A percentile compares a stretch with the other conserved stretches of the same genome.
These are phyloP conservation scores for Jaculus jaculus DNA, from an alignment of 2,113 vertebrate species.

Conservation along the genomic window DNA sequence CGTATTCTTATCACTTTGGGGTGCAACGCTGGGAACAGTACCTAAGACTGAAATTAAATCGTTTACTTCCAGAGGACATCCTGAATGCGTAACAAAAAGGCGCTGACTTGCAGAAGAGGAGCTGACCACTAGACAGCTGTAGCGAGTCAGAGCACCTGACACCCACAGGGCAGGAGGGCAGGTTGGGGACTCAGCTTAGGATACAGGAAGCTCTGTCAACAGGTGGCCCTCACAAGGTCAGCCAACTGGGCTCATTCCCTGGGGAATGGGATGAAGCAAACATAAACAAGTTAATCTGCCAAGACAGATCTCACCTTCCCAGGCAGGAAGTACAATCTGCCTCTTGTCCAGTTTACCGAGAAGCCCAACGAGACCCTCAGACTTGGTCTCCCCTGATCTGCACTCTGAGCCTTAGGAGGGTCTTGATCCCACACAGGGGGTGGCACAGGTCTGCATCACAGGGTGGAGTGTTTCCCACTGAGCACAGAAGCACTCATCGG, in stretches of 20 bases:
- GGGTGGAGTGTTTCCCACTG: not conserved
- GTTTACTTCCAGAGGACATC: not conserved
- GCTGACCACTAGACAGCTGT: not conserved
- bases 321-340: conserved; percentile 5
- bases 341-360: not conserved
- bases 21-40: not conserved
- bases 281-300: conserved; percentile 29
- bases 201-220: conserved; percentile 42
- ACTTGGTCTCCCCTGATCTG: not conserved
- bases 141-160: not conserved
- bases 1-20: not conserved
- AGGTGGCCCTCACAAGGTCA: conserved; percentile 37
- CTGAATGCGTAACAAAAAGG: not conserved
- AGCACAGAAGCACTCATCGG: not conserved
- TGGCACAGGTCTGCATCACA: not conserved
- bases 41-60: not conserved
- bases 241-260: conserved; percentile 38
- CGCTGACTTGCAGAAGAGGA: not conserved
- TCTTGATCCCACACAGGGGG: not conserved
- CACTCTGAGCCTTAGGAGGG: not conserved
- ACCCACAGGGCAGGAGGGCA: not conserved
- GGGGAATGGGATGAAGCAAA: conserved; percentile 8
- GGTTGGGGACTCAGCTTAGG: not conserved
- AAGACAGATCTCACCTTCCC: not conserved
- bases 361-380: not conserved